phyloP scores from a whole-genome alignment of 2,888 invertebrate genomes.

The Synanthedon tipuliformis region DNA sequence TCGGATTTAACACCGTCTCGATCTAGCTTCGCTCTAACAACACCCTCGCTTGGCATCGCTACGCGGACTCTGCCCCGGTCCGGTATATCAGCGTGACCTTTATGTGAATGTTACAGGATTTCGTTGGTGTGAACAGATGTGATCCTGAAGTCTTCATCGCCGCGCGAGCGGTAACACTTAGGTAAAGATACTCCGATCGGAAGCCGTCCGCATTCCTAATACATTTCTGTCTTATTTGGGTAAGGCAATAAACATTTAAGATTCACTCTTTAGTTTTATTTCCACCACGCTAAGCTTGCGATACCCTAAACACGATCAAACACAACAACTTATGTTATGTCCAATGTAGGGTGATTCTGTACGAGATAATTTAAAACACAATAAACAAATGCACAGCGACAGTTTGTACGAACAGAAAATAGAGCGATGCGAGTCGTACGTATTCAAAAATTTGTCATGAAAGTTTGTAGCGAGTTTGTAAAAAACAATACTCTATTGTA shows the following conservation, averaged over 20 bases:
- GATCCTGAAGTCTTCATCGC: conserved; percentile 23
- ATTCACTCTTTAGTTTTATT: conserved; percentile 29
- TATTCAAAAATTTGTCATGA: neutral
- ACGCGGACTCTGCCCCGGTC: conserved; percentile 36
- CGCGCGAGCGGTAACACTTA: conserved; percentile 16
- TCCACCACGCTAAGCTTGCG: conserved; percentile 35
- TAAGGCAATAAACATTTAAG: conserved; percentile 62
- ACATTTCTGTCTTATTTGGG: conserved; percentile 40
- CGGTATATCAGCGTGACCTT: conserved; percentile 48
- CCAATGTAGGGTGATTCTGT: neutral
- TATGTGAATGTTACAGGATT: conserved; percentile 63
- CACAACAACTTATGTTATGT: neutral
- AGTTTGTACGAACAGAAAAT: conserved; percentile 12
- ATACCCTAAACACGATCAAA: conserved; percentile 4
- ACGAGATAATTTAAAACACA: neutral
- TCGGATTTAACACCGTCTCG: conserved; percentile 62
- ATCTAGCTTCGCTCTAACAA: conserved; percentile 66
- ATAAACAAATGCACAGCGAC: conserved; percentile 17
- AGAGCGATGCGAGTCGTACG: conserved; percentile 18
- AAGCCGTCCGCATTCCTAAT: conserved; percentile 60
- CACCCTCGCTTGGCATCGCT: conserved; percentile 56
- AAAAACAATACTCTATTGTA: too few species aligned
- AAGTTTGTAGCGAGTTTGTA: neutral
- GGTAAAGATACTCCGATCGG: conserved; percentile 26
- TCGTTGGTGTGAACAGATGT: conserved; percentile 56